Evolutionary conservation across 2,888 invertebrate genomes (phyloP).

Genomic region (Craniophora ligustri): DNA sequence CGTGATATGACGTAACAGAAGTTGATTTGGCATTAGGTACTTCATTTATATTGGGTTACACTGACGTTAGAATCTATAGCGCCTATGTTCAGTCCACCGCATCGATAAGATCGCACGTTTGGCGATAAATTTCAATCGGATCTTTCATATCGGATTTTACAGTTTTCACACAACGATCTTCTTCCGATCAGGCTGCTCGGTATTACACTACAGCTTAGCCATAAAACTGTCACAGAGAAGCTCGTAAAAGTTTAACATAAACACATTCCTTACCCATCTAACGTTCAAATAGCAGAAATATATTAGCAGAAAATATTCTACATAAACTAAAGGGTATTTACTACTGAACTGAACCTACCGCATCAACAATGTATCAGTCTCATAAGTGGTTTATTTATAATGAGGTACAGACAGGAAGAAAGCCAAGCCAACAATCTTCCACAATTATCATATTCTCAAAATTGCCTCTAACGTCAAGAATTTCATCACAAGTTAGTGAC

Average conservation of each 20-base stretch:
- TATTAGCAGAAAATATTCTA: too few species aligned
- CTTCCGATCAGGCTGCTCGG: too few species aligned
- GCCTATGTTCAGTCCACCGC: too few species aligned
- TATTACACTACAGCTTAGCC: background rate
- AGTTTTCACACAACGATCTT: background rate
- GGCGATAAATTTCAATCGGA: too few species aligned
- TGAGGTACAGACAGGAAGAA: slow-evolving; percentile 49
- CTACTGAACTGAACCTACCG: slow-evolving; percentile 3
- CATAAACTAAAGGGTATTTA: background rate
- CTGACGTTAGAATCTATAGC: too few species aligned
- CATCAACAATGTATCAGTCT: slow-evolving; percentile 16
- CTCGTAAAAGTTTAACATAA: background rate
- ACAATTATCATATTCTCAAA: slow-evolving; percentile 60
- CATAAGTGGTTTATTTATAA: slow-evolving; percentile 46
- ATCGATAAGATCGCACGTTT: too few species aligned
- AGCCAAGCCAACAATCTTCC: slow-evolving; percentile 45
- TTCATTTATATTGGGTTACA: too few species aligned
- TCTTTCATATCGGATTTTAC: background rate
- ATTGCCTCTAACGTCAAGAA: slow-evolving; percentile 64
- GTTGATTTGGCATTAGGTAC: too few species aligned
- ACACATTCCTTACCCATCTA: background rate
- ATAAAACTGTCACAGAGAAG: background rate
- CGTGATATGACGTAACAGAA: too few species aligned
- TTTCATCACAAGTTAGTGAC: slow-evolving; percentile 67
- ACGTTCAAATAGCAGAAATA: background rate